Conservation (phyloP, 2,113 vertebrate species). For the Gallinago paraguaiae region DNA sequence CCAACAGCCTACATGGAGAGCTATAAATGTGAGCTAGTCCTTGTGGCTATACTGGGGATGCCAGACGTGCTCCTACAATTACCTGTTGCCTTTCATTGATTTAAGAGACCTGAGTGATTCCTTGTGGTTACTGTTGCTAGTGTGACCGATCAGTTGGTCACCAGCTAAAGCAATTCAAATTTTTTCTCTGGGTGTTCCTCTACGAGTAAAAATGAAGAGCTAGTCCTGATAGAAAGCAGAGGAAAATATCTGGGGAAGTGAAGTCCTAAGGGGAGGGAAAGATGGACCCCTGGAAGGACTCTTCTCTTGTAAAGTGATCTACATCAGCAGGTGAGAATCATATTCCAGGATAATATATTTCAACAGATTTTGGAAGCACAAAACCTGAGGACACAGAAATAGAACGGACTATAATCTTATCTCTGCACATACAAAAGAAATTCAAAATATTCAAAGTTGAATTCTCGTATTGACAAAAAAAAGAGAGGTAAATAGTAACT, state of each 20-base stretch:
- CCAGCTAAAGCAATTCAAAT: neutral
- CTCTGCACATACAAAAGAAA: neutral
- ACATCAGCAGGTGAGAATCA: neutral
- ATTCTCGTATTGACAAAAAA: neutral
- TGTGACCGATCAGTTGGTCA: neutral
- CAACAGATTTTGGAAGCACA: neutral
- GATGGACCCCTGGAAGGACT: neutral
- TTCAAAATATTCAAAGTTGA: neutral
- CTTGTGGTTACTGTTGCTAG: neutral
- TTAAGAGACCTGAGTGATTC: neutral
- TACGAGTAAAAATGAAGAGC: neutral
- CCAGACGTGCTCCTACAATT: neutral
- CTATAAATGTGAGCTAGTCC: neutral
- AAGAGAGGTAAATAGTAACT: neutral
- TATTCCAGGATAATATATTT: neutral
- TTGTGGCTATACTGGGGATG: neutral
- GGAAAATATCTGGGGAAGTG: neutral
- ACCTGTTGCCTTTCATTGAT: accelerated
- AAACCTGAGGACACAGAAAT: neutral
- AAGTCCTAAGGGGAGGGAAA: neutral
- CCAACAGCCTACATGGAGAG: neutral
- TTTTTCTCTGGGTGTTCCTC: neutral
- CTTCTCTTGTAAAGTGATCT: neutral
- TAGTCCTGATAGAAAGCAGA: neutral
- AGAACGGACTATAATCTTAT: neutral